phyloP scores from a whole-genome alignment of 2,888 invertebrate species.

The Dorcus hopei region DNA sequence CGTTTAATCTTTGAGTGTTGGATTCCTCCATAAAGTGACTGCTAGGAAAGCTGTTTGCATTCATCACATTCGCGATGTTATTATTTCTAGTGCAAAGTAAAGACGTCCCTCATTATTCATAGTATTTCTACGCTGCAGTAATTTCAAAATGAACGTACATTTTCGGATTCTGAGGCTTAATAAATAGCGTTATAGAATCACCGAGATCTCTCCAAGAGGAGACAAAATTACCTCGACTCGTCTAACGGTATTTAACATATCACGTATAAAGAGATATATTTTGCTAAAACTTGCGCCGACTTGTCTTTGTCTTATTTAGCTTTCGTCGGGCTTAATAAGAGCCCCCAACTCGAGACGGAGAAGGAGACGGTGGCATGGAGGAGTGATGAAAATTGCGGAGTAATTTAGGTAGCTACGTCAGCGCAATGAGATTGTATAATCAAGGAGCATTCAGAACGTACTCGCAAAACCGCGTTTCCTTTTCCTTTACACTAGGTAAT shows the following conservation, averaged over 20 bases:
- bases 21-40: too few species aligned
- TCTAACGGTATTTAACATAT: constrained; percentile 26
- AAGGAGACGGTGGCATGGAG: background rate
- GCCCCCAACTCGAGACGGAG: constrained; percentile 1
- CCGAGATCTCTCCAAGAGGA: constrained; percentile 1
- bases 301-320: background rate
- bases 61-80: too few species aligned
- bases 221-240: constrained; percentile 22
- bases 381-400: constrained; percentile 18
- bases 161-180: too few species aligned
- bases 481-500: constrained; percentile 22
- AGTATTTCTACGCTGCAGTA: too few species aligned
- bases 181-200: too few species aligned
- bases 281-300: background rate
- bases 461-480: constrained; percentile 26
- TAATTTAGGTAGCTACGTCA: constrained; percentile 20
- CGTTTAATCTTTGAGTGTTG: too few species aligned
- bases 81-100: too few species aligned
- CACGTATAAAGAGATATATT: constrained; percentile 17
- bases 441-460: constrained; percentile 24
- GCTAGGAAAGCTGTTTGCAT: too few species aligned
- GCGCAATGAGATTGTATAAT: constrained; percentile 22
- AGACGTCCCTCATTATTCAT: too few species aligned
- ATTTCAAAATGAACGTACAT: too few species aligned
- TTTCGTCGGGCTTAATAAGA: constrained; percentile 18